Base-by-base conservation (phyloP, 2,888 invertebrate species). In the Coronaproctus castanopsis region DNA sequence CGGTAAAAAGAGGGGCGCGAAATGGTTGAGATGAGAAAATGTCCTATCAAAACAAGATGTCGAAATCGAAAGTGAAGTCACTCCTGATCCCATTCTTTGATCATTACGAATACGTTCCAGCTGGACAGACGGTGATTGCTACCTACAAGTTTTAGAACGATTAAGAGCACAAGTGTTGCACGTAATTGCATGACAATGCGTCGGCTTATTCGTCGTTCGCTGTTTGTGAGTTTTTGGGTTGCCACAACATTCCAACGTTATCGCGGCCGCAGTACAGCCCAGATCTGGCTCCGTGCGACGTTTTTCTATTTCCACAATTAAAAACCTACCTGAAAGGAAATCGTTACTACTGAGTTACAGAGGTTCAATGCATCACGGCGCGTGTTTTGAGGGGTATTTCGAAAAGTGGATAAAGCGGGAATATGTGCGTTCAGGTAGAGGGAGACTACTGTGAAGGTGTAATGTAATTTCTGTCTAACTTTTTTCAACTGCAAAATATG, bases 101-200 rank as follows among this genome's bases (percentile, higher is more conserved):
- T n/a, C 56, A 56, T 2, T 21, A 18, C 51, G 56, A 61, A 49
- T 58, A 19, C 36, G 55, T 60, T 51, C 55, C 55, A 14, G 21
- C n/a, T 19, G 48, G 57, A 20, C 57, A 57, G 48, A 54, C 55
- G 1, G 61, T 61, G 14, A 59, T 57, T 52, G 52, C 24, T 24
- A 24, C 1, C 14, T 62, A 55, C 52, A 51, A 54, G 56, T 62
- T 49, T 23, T 58, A 19, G 49, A 54, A 21, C 53, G 18, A 23
- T 54, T 58, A 36, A 18, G 54, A 36, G 49, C 24, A 36, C 24
- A 24, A n/a, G 50, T 58, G n/a, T n/a, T 3, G 2, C 52, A 18
- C 18, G 52, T 64, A 58, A 36, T 65, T 67, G 52, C 66, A 67
- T 49, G 66, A 66, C 63, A 67, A 65, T 24, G 61, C 63, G 1